Evolutionary conservation across 1,140 invertebrate genomes (phyloP).

Genomic region (Leptestheria dahalacensis): DNA sequence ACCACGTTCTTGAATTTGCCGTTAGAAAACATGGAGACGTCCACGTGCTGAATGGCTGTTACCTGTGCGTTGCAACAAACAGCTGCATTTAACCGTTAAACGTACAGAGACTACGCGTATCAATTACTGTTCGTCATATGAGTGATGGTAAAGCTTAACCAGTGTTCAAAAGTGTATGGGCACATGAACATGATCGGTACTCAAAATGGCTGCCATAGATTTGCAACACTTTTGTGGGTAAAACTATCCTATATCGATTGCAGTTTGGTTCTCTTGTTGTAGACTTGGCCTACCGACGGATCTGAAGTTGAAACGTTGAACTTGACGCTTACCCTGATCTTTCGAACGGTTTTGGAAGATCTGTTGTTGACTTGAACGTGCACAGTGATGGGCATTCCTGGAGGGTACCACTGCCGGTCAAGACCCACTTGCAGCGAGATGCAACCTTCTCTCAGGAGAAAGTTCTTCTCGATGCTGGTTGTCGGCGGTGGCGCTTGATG

Average conservation of each 20-base stretch:
- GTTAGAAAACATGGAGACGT: conserved; percentile 97
- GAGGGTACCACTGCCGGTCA: conserved; percentile 82
- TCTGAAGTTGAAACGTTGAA: too few species aligned
- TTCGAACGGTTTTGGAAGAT: conserved; percentile 84
- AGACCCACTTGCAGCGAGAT: conserved; percentile 73
- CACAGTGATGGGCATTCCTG: conserved; percentile 79
- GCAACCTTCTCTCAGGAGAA: conserved; percentile 44
- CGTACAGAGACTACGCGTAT: too few species aligned
- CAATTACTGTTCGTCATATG: too few species aligned
- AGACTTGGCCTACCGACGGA: too few species aligned
- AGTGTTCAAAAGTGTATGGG: too few species aligned
- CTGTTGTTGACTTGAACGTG: conserved; percentile 81
- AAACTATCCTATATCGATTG: too few species aligned
- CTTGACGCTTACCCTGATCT: conserved; percentile 74
- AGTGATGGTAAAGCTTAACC: too few species aligned
- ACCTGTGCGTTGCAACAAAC: conserved; percentile 42
- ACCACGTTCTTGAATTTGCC: conserved; percentile 98
- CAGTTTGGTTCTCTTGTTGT: too few species aligned
- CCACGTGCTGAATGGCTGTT: conserved; percentile 85
- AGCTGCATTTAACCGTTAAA: too few species aligned
- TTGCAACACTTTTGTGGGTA: too few species aligned
- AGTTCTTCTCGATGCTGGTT: conserved; percentile 39
- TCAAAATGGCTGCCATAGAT: too few species aligned
- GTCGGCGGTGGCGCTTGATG: conserved; percentile 25
- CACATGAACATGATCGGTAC: too few species aligned